These are phyloP conservation scores for Agrochola lota DNA, from an alignment of 2,888 invertebrate species.

Conservation along the genomic window DNA sequence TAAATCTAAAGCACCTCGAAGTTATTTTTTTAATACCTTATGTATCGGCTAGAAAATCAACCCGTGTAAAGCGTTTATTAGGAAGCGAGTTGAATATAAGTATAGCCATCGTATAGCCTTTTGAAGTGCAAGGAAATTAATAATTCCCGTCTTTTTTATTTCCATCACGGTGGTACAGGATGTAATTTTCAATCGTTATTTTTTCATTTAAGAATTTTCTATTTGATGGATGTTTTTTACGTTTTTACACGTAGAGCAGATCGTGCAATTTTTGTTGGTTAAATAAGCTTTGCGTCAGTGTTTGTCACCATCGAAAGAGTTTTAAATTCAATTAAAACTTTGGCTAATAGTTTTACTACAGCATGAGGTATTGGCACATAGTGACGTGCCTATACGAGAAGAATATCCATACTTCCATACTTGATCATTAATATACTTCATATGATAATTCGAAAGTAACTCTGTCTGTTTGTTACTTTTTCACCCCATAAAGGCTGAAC, in stretches of 20 bases:
- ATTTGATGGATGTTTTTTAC: not conserved
- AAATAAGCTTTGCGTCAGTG: too few relatives aligned
- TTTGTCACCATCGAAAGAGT: not conserved
- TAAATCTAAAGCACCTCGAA: too few relatives aligned
- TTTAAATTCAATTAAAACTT: not conserved
- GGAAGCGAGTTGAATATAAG: not conserved
- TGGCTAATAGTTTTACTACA: not conserved
- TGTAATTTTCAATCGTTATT: not conserved
- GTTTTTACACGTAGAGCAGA: not conserved
- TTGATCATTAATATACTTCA: not conserved
- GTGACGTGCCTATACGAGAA: not conserved
- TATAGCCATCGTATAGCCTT: not conserved
- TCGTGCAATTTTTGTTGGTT: not conserved
- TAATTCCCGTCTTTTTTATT: not conserved
- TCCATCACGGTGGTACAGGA: constrained; percentile 3
- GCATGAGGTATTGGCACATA: not conserved
- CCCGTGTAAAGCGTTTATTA: not conserved
- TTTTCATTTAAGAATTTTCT: not conserved
- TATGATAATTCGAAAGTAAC: not conserved
- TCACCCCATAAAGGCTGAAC: not conserved
- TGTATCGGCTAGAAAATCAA: not conserved
- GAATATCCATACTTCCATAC: not conserved
- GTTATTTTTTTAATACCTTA: too few relatives aligned
- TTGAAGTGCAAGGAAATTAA: constrained; percentile 35
- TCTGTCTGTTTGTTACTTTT: not conserved